These are phyloP conservation scores for Osmerus mordax DNA, from an alignment of 2,113 vertebrate genomes.

Conservation along the genomic window DNA sequence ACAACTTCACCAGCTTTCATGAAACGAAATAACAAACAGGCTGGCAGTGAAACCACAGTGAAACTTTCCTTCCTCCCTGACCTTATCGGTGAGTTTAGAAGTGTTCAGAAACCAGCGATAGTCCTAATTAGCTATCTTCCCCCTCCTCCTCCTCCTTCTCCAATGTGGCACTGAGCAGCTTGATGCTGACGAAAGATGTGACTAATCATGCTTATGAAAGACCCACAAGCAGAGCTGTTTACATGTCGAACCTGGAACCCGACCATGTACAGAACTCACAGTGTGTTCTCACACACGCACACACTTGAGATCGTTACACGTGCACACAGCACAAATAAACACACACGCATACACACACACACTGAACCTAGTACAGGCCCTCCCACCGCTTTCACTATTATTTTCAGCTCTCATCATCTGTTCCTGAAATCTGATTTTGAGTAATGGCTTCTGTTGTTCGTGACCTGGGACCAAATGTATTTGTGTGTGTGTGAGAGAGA, in stretches of 20 bases:
- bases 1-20: too few relatives aligned
- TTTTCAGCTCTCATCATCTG: neutral
- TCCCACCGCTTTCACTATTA: neutral
- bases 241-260: constrained; percentile 2
- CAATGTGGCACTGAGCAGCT: too few relatives aligned
- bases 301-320: neutral
- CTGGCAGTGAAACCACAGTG: too few relatives aligned
- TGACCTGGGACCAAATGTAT: neutral
- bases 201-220: constrained; percentile 44
- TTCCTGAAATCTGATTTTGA: neutral
- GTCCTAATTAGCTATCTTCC: too few relatives aligned
- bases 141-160: too few relatives aligned
- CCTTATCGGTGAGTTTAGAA: too few relatives aligned
- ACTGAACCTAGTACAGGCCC: neutral
- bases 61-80: too few relatives aligned
- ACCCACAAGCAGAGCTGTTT: constrained; percentile 26
- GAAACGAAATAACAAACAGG: too few relatives aligned
- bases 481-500: neutral
- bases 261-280: constrained; percentile 28
- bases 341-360: constrained; percentile 3
- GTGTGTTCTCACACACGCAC: constrained; percentile 28
- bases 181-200: constrained; percentile 37
- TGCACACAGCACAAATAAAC: neutral
- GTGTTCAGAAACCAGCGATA: too few relatives aligned
- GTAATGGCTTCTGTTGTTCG: neutral